phyloP scores from a whole-genome alignment of 2,888 invertebrate genomes.

The Scaeva pyrastri region DNA sequence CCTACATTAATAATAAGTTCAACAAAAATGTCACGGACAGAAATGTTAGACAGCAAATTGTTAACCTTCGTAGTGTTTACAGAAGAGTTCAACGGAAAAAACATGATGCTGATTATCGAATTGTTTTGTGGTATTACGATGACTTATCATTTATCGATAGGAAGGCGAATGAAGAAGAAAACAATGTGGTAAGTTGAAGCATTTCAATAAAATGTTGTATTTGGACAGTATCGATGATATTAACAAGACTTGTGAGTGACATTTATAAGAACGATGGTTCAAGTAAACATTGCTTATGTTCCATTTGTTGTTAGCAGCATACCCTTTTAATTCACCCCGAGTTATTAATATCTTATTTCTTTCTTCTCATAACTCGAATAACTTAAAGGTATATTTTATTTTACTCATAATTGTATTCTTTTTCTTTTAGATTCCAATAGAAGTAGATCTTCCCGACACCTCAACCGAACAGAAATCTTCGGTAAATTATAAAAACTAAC shows the following conservation, averaged over 20 bases:
- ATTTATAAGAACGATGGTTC: too few relatives aligned
- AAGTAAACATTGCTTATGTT: too few relatives aligned
- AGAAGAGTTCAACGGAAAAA: constrained; percentile 48
- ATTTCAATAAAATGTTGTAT: too few relatives aligned
- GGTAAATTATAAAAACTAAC: not conserved
- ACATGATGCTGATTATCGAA: constrained; percentile 38
- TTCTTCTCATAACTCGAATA: too few relatives aligned
- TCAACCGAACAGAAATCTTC: not conserved
- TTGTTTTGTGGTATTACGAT: constrained; percentile 62
- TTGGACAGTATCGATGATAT: too few relatives aligned
- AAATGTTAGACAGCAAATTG: constrained; percentile 51
- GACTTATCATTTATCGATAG: constrained; percentile 59
- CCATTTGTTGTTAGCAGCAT: too few relatives aligned
- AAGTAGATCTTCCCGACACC: constrained; percentile 6
- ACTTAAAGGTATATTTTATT: too few relatives aligned
- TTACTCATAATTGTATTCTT: too few relatives aligned
- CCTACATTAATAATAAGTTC: constrained; percentile 38
- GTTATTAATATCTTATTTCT: too few relatives aligned
- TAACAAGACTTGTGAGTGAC: too few relatives aligned
- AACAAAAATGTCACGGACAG: constrained; percentile 49
- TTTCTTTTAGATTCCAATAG: constrained; percentile 10
- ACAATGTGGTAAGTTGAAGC: constrained; percentile 18
- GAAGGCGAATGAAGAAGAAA: constrained; percentile 36
- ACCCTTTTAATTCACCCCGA: too few relatives aligned
- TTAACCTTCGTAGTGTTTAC: constrained; percentile 50